A percentile compares a stretch with the other conserved stretches of the same genome.
phyloP scores from a whole-genome alignment of 2,888 invertebrate species.

The Apodemia mormo region DNA sequence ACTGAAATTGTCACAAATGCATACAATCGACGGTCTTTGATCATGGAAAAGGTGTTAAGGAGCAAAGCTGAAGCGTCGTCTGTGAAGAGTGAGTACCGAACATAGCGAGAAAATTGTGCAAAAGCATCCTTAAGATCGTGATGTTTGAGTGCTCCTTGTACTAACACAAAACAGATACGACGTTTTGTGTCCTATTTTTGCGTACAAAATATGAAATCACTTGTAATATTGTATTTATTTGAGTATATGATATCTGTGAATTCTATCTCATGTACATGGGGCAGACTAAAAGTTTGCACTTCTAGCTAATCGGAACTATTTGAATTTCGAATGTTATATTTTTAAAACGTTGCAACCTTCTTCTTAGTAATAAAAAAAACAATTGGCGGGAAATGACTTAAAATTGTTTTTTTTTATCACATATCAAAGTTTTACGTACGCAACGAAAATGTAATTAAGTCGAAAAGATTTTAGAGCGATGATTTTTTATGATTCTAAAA shows the following conservation, averaged over 20 bases:
- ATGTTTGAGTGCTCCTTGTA: slow-evolving; percentile 54
- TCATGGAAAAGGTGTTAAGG: slow-evolving; percentile 65
- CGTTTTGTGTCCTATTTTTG: slow-evolving; percentile 7
- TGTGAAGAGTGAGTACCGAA: slow-evolving; percentile 59
- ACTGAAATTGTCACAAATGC: slow-evolving; percentile 40
- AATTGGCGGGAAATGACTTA: too few relatives aligned
- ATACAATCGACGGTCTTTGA: slow-evolving; percentile 61
- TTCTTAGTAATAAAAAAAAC: too few relatives aligned
- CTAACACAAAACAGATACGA: slow-evolving; percentile 17
- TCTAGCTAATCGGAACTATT: too few relatives aligned
- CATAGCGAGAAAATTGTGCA: slow-evolving; percentile 61
- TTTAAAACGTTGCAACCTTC: too few relatives aligned
- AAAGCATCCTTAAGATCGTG: slow-evolving; percentile 60
- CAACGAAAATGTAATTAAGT: too few relatives aligned
- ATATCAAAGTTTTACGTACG: too few relatives aligned
- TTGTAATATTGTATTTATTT: background rate
- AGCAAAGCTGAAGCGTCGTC: slow-evolving; percentile 47
- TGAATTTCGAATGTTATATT: too few relatives aligned
- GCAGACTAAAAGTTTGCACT: too few relatives aligned
- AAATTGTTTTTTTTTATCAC: too few relatives aligned
- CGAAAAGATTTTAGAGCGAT: too few relatives aligned
- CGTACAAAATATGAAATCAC: slow-evolving; percentile 1
- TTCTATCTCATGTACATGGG: too few relatives aligned
- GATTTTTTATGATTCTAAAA: too few relatives aligned
- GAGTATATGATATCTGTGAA: background rate